Evolutionary conservation across 2,888 invertebrate species (phyloP).

Genomic region (Ametastegia equiseti): DNA sequence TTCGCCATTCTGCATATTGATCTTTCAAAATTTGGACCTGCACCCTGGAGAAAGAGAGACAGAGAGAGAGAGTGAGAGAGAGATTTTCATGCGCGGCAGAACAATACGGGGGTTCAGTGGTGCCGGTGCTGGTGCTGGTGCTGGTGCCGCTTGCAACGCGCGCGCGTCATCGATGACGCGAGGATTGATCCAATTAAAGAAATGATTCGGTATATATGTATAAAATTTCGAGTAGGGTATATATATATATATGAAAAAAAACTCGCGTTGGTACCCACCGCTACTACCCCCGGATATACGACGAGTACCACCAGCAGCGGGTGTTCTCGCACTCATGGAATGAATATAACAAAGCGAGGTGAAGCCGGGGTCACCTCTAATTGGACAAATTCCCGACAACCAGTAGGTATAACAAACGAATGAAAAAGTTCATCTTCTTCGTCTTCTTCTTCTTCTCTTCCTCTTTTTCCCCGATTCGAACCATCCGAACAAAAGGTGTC

Average conservation of each 20-base stretch:
- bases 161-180: constrained; percentile 1
- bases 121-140: no score
- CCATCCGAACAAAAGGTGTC: constrained; percentile 34
- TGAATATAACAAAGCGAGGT: constrained; percentile 42
- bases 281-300: background rate
- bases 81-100: background rate
- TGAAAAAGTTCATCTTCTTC: constrained; percentile 32
- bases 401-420: constrained; percentile 41
- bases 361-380: constrained; percentile 46
- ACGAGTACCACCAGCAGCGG: constrained; percentile 19
- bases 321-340: constrained; percentile 42
- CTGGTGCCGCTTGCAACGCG: background rate
- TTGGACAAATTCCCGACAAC: constrained; percentile 35
- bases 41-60: no score
- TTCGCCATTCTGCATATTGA: no score
- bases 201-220: constrained; percentile 6
- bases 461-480: background rate
- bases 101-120: background rate
- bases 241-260: background rate
- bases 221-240: background rate
- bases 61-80: no score
- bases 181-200: constrained; percentile 44
- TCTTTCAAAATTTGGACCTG: no score
- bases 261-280: no score
- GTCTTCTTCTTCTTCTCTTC: background rate